Evolutionary conservation across 2,113 vertebrate genomes (phyloP), one percentile per base, ranked within the genome.

Genomic region (Tenebrosternarchus preto): DNA sequence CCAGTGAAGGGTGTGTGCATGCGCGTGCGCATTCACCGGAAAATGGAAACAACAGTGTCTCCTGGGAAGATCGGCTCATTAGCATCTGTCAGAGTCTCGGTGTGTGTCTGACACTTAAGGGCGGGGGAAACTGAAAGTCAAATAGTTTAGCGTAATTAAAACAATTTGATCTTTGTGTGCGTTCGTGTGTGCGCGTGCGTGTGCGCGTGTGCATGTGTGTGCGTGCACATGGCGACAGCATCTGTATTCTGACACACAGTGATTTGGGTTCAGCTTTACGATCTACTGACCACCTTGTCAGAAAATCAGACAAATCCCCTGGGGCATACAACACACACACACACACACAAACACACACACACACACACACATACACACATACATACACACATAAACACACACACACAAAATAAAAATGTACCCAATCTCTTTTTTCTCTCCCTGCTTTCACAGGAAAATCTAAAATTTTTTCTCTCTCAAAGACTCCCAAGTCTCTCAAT

Each of bases 181-280:
- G 56, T 75, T 25, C 22, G 36, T 17, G 8, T 60, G n/a, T 20
- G n/a, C 33, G 25, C 27, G 22, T 31, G 46, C 27, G 75, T 71
- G 66, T 76, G 64, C 27, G 68, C 24, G 33, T 55, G 57, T 56
- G 50, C 69, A 70, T 82, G 56, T 67, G 71, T 55, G 25, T 56
- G 31, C 19, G 36, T 66, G 59, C 36, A 60, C 56, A 66, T 9
- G 19, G 20, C 53, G 36, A 73, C 24, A 80, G 80, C 82, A 82
- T 77, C 85, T 86, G 85, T 79, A 82, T 84, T 86, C 66, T 86
- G 79, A 86, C 82, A 86, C 75, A 82, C 36, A 61, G 72, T 86
- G 75, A 82, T 86, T 83, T 81, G 27, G 60, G 27, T 70, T 71
- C 50, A 83, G 25, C 81, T 85, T 85, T 83, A 83, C 46, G 53